phyloP scores from a whole-genome alignment of 2,113 vertebrate species.

The Hippocampus zosterae region DNA sequence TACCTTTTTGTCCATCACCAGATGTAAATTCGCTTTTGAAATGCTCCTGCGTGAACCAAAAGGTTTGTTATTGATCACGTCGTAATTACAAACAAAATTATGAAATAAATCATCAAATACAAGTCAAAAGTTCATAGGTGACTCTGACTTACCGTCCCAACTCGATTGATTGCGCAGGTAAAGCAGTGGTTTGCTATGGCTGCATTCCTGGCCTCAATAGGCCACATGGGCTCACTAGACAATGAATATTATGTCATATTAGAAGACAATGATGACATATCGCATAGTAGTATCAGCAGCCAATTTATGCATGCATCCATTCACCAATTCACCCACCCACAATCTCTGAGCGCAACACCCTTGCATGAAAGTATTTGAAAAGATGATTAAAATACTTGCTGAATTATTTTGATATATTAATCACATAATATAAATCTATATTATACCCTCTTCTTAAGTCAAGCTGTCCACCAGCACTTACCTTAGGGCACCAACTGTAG shows the following conservation, averaged over 20 bases:
- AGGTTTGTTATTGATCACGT: background rate
- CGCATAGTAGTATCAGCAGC: background rate
- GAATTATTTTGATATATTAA: too few relatives aligned
- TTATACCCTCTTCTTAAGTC: background rate
- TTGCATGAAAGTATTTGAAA: too few relatives aligned
- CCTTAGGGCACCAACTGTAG: slow-evolving; percentile 90
- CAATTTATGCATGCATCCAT: too few relatives aligned
- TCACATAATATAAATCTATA: too few relatives aligned
- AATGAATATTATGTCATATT: slow-evolving; percentile 6
- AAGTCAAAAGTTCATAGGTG: too few relatives aligned
- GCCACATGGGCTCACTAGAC: slow-evolving; percentile 89
- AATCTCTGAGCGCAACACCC: too few relatives aligned
- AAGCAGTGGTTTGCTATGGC: slow-evolving; percentile 96
- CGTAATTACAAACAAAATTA: background rate
- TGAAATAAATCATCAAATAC: background rate
- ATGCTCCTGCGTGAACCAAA: slow-evolving; percentile 75
- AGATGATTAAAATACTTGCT: too few relatives aligned
- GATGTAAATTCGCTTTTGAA: slow-evolving; percentile 92
- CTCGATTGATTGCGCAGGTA: slow-evolving; percentile 92
- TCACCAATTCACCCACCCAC: too few relatives aligned
- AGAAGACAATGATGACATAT: background rate
- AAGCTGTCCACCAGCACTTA: slow-evolving; percentile 35
- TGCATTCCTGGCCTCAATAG: slow-evolving; percentile 90
- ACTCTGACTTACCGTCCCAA: slow-evolving; percentile 79
- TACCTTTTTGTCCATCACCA: slow-evolving; percentile 89